These are phyloP conservation scores for Arge pagana DNA, from an alignment of 2,888 invertebrate species.

Conservation along the genomic window DNA sequence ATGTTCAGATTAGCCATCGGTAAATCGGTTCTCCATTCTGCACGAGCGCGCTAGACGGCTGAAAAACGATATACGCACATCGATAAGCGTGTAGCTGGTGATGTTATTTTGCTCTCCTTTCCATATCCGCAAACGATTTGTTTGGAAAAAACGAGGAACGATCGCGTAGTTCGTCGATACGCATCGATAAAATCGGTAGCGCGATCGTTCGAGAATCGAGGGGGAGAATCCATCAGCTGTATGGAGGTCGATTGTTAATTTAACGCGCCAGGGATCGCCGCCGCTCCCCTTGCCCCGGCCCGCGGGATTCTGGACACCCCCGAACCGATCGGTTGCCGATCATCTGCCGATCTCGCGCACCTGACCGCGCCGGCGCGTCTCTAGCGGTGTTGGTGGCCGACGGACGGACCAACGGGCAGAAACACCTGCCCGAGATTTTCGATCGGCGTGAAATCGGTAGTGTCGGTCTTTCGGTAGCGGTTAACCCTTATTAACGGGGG, in stretches of 20 bases:
- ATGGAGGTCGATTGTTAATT: constrained; percentile 16
- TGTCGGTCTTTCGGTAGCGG: constrained; percentile 16
- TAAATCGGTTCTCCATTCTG: not conserved
- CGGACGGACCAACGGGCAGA: constrained; percentile 7
- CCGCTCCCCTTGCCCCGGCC: constrained; percentile 1
- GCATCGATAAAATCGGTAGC: no score
- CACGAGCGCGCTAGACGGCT: not conserved
- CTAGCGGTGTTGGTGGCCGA: constrained; percentile 8
- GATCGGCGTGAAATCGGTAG: constrained; percentile 25
- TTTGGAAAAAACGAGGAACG: no score
- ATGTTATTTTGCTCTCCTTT: no score
- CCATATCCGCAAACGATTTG: no score
- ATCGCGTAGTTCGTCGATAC: no score
- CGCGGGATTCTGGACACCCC: constrained; percentile 21
- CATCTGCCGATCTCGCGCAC: constrained; percentile 23
- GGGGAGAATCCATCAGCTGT: not conserved
- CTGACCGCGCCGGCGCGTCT: constrained; percentile 5
- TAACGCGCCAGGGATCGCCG: constrained; percentile 20
- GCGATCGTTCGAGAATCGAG: not conserved
- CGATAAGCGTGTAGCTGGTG: no score
- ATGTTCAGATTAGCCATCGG: no score
- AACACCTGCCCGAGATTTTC: constrained; percentile 19
- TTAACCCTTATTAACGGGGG: constrained; percentile 15
- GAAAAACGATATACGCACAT: not conserved
- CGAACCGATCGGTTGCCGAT: constrained; percentile 17